Evolutionary conservation across 2,113 vertebrate genomes (phyloP), one percentile per base, ranked within the genome.

Genomic region (Meriones unguiculatus): DNA sequence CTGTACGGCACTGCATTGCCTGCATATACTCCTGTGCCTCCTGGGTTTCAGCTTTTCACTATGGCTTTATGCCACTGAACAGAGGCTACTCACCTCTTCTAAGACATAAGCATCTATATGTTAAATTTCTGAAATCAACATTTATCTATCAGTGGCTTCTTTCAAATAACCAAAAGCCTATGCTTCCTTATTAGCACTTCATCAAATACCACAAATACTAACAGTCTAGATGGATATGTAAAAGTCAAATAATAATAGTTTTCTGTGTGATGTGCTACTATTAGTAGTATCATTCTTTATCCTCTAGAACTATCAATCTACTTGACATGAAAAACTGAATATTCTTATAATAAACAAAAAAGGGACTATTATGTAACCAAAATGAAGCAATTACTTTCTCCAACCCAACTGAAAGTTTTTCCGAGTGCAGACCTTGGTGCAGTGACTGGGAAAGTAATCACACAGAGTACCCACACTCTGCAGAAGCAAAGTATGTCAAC

Each of bases 301-400:
- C 95, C 78, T 97, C 89, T 86, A 93, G 92, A 94, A 98, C 97
- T 93, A 91, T 88, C 72, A 38, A 94, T 70, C 88, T 96, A 94
- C 84, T 97, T 87, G 95, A 92, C 89, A 97, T 0, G 1, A 97
- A 94, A 98, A 98, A 97, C 86, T 94, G 97, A 85, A 94, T 50
- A 97, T 94, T 94, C 72, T 86, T 81, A 59, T 87, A 64, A 96
- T 6, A 89, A 95, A 81, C 96, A 97, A 97, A 97, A 95, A 97
- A 97, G 90, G 20, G 97, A 95, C 91, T 91, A 87, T 94, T 87
- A 94, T 25, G 96, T 92, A 94, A 96, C 87, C 96, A 98, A 97
- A 98, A 0, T 76, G 94, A 97, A 97, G 95, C 91, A 98, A 95
- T 97, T 91, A 97, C 95, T 97, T 91, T 69, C 15, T 62, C 38